Evolutionary conservation across 2,797 vertebrate species (phyloP).

Genomic region (Hozukius guyotensis): DNA sequence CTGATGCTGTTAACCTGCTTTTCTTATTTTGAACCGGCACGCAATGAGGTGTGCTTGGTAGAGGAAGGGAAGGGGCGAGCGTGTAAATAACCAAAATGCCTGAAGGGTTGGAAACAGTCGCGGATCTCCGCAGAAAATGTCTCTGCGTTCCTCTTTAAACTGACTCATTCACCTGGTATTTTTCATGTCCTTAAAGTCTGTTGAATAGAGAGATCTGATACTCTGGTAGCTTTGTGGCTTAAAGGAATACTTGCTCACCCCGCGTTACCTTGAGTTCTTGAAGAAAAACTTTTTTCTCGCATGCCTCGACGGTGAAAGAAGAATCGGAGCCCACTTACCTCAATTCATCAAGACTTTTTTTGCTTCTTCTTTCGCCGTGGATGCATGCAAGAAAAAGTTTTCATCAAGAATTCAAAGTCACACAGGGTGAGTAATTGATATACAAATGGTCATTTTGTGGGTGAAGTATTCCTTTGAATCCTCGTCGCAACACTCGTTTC

Average conservation of each 20-base stretch:
- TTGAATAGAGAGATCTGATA: not conserved
- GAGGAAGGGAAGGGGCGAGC: not conserved
- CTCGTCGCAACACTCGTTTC: not conserved
- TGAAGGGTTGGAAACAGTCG: slow-evolving; percentile 26
- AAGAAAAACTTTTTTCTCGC: too few species aligned
- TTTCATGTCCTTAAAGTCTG: not conserved
- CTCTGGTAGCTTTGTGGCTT: not conserved
- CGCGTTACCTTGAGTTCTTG: not conserved
- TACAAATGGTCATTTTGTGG: not conserved
- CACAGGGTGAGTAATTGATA: too few species aligned
- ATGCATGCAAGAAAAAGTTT: not conserved
- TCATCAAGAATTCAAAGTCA: not conserved
- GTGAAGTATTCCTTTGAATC: not conserved
- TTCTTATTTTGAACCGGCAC: slow-evolving; percentile 18
- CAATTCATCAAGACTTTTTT: too few species aligned
- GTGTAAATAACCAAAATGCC: slow-evolving; percentile 9
- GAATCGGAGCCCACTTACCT: too few species aligned
- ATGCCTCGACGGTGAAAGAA: too few species aligned
- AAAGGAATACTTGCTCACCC: not conserved
- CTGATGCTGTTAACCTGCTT: slow-evolving; percentile 59
- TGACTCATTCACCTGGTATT: not conserved
- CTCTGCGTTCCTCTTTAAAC: not conserved
- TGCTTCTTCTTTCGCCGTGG: too few species aligned
- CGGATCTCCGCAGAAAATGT: slow-evolving; percentile 1
- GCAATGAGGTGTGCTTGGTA: slow-evolving; percentile 9